These are phyloP conservation scores for Rhinopomastus cyanomelas DNA, from an alignment of 2,113 vertebrate species.

Conservation along the genomic window DNA sequence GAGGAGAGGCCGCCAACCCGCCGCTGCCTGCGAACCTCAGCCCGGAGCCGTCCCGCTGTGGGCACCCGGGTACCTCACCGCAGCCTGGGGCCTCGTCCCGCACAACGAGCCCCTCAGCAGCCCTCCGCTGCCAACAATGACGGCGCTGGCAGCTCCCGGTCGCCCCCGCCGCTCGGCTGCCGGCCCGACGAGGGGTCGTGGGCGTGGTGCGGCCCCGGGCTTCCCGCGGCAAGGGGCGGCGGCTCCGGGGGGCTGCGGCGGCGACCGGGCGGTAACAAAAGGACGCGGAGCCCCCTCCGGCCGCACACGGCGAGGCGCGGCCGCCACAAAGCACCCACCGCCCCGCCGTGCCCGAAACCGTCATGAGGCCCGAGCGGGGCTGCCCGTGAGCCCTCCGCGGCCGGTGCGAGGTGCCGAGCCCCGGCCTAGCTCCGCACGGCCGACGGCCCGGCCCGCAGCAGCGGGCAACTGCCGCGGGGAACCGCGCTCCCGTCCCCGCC, in stretches of 20 bases:
- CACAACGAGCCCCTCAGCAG: background rate
- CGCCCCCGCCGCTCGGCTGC: background rate
- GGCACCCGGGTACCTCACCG: background rate
- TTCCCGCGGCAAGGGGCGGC: background rate
- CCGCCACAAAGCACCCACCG: background rate
- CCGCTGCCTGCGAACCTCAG: background rate
- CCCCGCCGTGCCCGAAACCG: background rate
- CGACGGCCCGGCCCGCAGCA: background rate
- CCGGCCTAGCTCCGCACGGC: background rate
- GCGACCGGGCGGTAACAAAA: background rate
- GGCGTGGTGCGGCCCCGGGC: background rate
- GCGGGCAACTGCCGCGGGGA: background rate
- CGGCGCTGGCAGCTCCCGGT: too few species aligned
- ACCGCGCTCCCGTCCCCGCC: background rate
- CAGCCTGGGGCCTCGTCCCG: background rate
- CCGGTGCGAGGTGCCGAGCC: background rate
- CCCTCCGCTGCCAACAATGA: background rate
- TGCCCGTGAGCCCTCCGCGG: background rate
- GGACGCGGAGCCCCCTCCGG: background rate
- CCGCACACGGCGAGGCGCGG: background rate
- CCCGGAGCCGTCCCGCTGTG: background rate
- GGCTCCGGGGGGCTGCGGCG: background rate
- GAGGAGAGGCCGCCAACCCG: background rate
- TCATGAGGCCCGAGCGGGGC: background rate
- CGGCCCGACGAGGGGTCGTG: background rate